These are phyloP conservation scores for Ophonus ardosiacus DNA, from an alignment of 2,888 invertebrate genomes.

Conservation along the genomic window DNA sequence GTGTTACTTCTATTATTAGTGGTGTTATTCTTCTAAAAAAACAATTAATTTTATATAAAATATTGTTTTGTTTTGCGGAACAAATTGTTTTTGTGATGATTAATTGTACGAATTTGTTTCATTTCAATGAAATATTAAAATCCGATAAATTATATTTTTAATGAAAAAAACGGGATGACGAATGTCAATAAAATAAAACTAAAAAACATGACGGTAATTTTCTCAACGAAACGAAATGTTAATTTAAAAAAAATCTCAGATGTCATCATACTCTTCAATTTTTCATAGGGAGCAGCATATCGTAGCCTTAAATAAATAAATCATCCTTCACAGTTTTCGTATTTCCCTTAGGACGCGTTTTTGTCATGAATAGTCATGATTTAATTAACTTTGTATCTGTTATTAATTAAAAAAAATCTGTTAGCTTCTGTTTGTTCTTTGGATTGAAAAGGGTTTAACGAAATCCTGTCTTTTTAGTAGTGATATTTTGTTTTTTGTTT, in stretches of 20 bases:
- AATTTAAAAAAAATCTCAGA: constrained; percentile 6
- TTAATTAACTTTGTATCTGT: constrained; percentile 18
- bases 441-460: not conserved
- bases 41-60: constrained; percentile 33
- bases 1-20: too few relatives aligned
- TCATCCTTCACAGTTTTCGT: not conserved
- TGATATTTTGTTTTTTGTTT: constrained; percentile 8
- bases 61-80: constrained; percentile 17
- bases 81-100: constrained; percentile 33
- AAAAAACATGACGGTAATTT: not conserved
- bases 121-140: constrained; percentile 4
- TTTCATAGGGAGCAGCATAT: not conserved
- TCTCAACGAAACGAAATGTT: constrained; percentile 2
- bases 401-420: constrained; percentile 15
- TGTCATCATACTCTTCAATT: constrained; percentile 21
- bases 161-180: constrained; percentile 11
- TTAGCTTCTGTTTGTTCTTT: constrained; percentile 1
- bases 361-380: constrained; percentile 28
- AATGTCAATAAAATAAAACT: constrained; percentile 32
- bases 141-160: constrained; percentile 6
- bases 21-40: constrained; percentile 1
- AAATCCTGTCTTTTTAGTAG: constrained; percentile 3
- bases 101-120: not conserved
- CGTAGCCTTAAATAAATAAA: not conserved
- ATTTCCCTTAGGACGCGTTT: not conserved